Conservation (phyloP, 2,888 invertebrate species). For the Melipona bicolor region DNA sequence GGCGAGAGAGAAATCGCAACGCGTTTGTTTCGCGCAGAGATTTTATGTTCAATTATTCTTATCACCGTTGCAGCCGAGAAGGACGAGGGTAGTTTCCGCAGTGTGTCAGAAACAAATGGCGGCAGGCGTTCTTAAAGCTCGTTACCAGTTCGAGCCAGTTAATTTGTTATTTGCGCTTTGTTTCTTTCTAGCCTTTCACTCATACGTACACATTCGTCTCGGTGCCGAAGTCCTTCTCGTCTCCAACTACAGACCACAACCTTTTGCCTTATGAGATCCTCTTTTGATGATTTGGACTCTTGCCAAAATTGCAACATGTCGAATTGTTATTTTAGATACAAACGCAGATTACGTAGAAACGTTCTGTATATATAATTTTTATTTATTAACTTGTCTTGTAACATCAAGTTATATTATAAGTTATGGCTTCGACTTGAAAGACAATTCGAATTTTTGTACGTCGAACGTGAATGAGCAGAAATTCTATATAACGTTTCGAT, state of each 20-base stretch:
- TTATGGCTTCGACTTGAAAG: too few relatives aligned
- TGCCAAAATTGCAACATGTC: too few relatives aligned
- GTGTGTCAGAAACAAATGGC: conserved; percentile 57
- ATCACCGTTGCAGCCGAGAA: conserved; percentile 32
- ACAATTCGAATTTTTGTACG: too few relatives aligned
- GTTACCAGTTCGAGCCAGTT: conserved; percentile 76
- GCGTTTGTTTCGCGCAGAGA: conserved; percentile 31
- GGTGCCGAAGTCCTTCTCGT: conserved; percentile 7
- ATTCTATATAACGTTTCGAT: too few relatives aligned
- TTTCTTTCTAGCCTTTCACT: conserved; percentile 52
- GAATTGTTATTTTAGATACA: too few relatives aligned
- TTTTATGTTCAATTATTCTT: conserved; percentile 63
- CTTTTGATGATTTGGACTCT: too few relatives aligned
- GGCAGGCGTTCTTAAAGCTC: conserved; percentile 68
- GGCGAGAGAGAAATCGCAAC: background rate
- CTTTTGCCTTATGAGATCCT: too few relatives aligned
- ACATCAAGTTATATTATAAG: too few relatives aligned
- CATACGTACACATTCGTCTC: conserved; percentile 37
- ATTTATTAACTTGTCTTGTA: too few relatives aligned
- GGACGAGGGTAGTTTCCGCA: conserved; percentile 26
- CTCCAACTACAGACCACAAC: background rate
- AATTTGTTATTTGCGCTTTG: conserved; percentile 75
- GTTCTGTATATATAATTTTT: too few relatives aligned
- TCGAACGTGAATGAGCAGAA: too few relatives aligned
- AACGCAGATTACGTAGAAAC: too few relatives aligned